Conservation (phyloP, 2,888 invertebrate species). For the Myopa tessellatipennis region DNA sequence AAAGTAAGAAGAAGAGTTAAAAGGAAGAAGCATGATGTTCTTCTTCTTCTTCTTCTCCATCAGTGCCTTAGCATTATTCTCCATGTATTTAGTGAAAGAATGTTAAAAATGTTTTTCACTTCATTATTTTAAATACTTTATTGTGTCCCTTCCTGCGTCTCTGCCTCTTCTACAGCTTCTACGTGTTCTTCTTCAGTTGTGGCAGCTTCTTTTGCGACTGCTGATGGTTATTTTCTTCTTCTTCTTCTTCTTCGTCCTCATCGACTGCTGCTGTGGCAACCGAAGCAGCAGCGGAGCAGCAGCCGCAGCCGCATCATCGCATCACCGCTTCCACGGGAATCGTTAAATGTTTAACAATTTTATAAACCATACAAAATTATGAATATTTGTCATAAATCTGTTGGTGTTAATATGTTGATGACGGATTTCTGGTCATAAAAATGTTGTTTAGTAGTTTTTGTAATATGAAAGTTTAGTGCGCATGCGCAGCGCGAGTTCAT, state of each 20-base stretch:
- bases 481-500: conserved; percentile 56
- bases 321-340: not conserved
- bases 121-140: conserved; percentile 52
- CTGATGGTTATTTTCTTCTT: not conserved
- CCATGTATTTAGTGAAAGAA: not conserved
- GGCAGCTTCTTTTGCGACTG: not conserved
- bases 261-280: not conserved
- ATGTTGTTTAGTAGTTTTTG: conserved; percentile 46
- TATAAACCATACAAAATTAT: conserved; percentile 45
- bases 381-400: conserved; percentile 47
- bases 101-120: conserved; percentile 45
- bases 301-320: no score
- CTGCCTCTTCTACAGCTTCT: not conserved
- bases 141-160: conserved; percentile 7
- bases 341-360: conserved; percentile 38
- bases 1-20: not conserved
- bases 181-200: not conserved
- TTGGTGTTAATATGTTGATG: conserved; percentile 63
- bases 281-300: not conserved
- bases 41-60: no score
- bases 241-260: not conserved
- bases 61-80: no score
- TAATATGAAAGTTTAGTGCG: conserved; percentile 56
- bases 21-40: not conserved
- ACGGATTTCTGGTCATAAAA: conserved; percentile 63